Conservation (phyloP, 2,797 vertebrate genomes). For the Poecile montanus region DNA sequence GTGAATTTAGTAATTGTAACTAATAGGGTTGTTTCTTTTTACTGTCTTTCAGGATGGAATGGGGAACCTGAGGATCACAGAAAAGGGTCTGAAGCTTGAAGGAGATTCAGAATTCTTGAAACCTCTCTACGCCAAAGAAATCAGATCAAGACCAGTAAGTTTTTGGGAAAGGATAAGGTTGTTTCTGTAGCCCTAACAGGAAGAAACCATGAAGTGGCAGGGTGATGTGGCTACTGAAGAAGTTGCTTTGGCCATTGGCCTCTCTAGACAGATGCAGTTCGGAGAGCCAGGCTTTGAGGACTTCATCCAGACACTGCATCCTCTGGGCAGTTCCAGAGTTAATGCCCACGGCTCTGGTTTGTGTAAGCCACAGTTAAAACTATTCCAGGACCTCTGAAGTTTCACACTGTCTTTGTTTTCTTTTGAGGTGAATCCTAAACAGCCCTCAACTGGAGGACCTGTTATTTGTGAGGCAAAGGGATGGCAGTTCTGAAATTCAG, state of each 20-base stretch:
- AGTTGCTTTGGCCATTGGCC: neutral
- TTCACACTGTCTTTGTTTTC: neutral
- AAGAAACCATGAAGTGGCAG: neutral
- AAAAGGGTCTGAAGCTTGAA: slow-evolving; percentile 95
- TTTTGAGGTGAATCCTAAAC: neutral
- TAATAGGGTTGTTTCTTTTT: slow-evolving; percentile 53
- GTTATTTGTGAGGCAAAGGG: neutral
- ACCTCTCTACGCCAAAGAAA: slow-evolving; percentile 99
- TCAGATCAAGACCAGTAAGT: slow-evolving; percentile 96
- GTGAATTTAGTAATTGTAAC: slow-evolving; percentile 51
- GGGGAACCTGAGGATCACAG: slow-evolving; percentile 97
- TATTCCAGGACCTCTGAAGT: neutral
- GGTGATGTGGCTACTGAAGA: neutral
- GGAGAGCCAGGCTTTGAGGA: neutral
- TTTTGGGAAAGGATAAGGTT: neutral
- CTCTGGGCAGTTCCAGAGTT: neutral
- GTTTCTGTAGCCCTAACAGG: neutral
- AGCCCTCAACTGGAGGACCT: accelerated
- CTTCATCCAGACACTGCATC: neutral
- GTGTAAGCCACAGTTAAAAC: neutral
- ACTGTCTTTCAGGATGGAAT: slow-evolving; percentile 91
- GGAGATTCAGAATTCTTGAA: slow-evolving; percentile 97
- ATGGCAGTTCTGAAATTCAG: neutral
- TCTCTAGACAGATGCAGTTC: neutral
- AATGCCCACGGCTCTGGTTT: neutral